Percentiles rank a stretch among this genome's conserved stretches.
Evolutionary conservation across 1,140 invertebrate genomes (phyloP).

Genomic region (Mya arenaria): DNA sequence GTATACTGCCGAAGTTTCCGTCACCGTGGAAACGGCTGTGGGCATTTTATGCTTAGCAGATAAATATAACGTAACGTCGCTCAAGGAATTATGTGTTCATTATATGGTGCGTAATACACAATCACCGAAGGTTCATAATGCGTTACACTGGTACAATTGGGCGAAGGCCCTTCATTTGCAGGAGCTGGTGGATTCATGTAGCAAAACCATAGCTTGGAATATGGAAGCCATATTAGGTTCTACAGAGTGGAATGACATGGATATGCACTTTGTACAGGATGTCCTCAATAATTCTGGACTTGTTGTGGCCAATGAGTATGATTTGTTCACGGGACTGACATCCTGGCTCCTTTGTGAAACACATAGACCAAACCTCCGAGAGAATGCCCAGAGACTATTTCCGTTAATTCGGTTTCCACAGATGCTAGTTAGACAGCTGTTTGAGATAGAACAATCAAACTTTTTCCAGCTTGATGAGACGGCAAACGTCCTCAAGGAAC

Average conservation of each 20-base stretch:
- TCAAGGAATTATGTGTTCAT: slow-evolving; percentile 76
- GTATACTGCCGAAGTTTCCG: slow-evolving; percentile 79
- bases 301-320: slow-evolving; percentile 75
- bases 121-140: slow-evolving; percentile 77
- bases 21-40: slow-evolving; percentile 74
- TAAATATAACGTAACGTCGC: slow-evolving; percentile 80
- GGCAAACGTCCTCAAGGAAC: slow-evolving; percentile 65
- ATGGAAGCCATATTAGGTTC: slow-evolving; percentile 73
- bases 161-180: slow-evolving; percentile 77
- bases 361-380: slow-evolving; percentile 56
- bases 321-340: slow-evolving; percentile 69
- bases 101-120: slow-evolving; percentile 79
- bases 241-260: slow-evolving; percentile 78
- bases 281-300: slow-evolving; percentile 75
- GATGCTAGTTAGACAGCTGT: slow-evolving; percentile 78
- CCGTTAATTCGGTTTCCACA: slow-evolving; percentile 80
- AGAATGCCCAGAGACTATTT: slow-evolving; percentile 72
- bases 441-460: slow-evolving; percentile 71
- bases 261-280: slow-evolving; percentile 78
- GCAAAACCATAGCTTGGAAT: slow-evolving; percentile 81
- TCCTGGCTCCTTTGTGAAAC: slow-evolving; percentile 73
- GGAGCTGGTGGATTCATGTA: slow-evolving; percentile 75
- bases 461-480: slow-evolving; percentile 65
- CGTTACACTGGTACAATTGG: slow-evolving; percentile 80
- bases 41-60: slow-evolving; percentile 81